Base-by-base conservation (phyloP, 2,797 vertebrate species). In the Lutjanus argentimaculatus region DNA sequence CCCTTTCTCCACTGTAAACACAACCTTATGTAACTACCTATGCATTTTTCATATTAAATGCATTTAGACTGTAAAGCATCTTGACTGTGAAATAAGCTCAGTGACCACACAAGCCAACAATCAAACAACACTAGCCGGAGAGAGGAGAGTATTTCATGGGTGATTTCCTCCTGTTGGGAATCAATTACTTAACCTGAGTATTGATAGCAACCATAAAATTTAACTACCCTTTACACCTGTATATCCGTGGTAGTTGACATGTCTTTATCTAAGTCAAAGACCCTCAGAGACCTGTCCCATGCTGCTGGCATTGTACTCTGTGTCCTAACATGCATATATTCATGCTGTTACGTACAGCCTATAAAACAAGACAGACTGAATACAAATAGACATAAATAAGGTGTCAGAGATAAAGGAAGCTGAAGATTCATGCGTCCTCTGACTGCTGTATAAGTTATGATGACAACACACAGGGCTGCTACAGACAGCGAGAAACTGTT, bases 31-130 rank as follows among this genome's bases (percentile, higher is more conserved):
- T 53, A 74, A 63, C 55, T n/a, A 25, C 19, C 10, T 0, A 13
- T 81, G 76, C 67, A 84, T 79, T 74, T 75, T 82, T 82, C 13
- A 78, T 56, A 61, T 53, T 14, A 45, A 76, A 81, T 53, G 21
- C 61, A 49, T 69, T 48, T 51, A 53, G 42, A 55, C 48, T 21
- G 22, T 46, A 68, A 51, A 51, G 66, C 58, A 10, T 72, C 22
- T 51, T 14, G 7, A 46, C 42, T 9, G 40, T 48, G 15, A 45
- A 70, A 68, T 70, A 30, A 22, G 40, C 71, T 79, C 63, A 22
- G 30, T 40, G 61, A 52, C 48, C 25, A 22, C n/a, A 75, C 17
- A 22, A 36, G 57, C 65, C 62, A 63, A 55, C 43, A 22, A 55
- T 51, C 22, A 2, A 55, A 48, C 40, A 42, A 22, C 22, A 42